Base-by-base conservation (phyloP, 2,113 vertebrate species). In the Pampusana beccarii region DNA sequence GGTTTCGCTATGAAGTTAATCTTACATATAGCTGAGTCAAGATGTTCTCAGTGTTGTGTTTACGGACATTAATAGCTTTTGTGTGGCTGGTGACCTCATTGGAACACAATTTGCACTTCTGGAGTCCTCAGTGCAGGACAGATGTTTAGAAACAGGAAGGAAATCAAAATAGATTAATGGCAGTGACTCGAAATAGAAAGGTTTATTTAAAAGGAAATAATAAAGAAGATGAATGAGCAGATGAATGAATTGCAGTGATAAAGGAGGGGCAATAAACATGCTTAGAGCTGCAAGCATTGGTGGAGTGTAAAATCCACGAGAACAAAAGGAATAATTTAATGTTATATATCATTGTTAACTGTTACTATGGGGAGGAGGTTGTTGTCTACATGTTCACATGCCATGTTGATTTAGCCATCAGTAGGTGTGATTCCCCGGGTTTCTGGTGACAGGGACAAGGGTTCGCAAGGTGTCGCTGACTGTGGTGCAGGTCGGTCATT, bases 321-420 rank as follows among this genome's bases (percentile, higher is more conserved):
- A 93, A 82, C 36, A 72, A 82, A 95, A 88, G 14, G 31, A 92
- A 42, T 91, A 42, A 75, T 84, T 91, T 74, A 16, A 75, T 51
- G 42, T 80, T 78, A 11, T 36, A 50, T 28, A 46, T 73, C 8
- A 11, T 14, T 71, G 33, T 61, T 87, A 57, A 51, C 44, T 82
- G 89, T 42, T 78, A 31, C 36, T 70, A 18, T 0, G 2, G 42
- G 60, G 53, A 80, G 33, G 51, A 89, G 36, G 16, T 66, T 24
- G 25, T 51, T 87, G 67, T 48, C 36, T 66, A 1, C 25, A 5
- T 31, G 56, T 36, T 40, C 65, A n/a, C 17, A 1, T 1, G 1
- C 61, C 34, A 33, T 84, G 28, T 54, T 51, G 64, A 50, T 84
- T 80, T 88, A 31, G 34, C 40, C 0, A 0, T 62, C 1, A 0